phyloP scores from a whole-genome alignment of 2,888 invertebrate species.

The Phytoseiulus persimilis region DNA sequence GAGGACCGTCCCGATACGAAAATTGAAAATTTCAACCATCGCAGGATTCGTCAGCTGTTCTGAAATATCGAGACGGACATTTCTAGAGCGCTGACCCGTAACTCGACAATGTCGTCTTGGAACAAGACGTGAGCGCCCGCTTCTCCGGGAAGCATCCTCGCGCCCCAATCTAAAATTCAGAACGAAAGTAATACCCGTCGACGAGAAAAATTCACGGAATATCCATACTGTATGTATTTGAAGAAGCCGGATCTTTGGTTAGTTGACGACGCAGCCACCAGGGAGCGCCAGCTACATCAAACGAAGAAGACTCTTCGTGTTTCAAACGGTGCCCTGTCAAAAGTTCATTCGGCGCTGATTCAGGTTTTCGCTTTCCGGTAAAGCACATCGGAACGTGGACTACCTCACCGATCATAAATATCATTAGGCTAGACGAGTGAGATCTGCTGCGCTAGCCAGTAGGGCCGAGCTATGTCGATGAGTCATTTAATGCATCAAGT shows the following conservation, averaged over 20 bases:
- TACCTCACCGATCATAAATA: too few species aligned
- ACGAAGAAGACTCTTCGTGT: neutral
- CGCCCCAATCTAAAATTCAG: too few species aligned
- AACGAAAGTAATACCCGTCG: neutral
- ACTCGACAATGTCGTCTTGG: too few species aligned
- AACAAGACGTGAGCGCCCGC: too few species aligned
- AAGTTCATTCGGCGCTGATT: neutral
- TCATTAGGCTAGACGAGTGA: too few species aligned
- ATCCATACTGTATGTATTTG: neutral
- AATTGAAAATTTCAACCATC: too few species aligned
- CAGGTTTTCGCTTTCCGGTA: too few species aligned
- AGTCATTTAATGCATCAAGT: neutral
- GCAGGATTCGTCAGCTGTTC: too few species aligned
- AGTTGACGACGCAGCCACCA: neutral
- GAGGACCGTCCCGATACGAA: too few species aligned
- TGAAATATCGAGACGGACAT: too few species aligned
- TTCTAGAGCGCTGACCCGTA: too few species aligned
- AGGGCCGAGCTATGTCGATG: neutral
- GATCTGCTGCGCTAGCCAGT: neutral
- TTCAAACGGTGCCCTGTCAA: neutral
- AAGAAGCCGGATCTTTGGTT: neutral
- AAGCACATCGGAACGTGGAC: neutral
- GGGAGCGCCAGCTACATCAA: neutral
- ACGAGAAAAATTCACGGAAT: neutral
- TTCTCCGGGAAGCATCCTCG: too few species aligned